Percentiles rank a stretch among this genome's conserved stretches.
phyloP scores from a whole-genome alignment of 2,888 invertebrate species.

The Lepas anatifera region DNA sequence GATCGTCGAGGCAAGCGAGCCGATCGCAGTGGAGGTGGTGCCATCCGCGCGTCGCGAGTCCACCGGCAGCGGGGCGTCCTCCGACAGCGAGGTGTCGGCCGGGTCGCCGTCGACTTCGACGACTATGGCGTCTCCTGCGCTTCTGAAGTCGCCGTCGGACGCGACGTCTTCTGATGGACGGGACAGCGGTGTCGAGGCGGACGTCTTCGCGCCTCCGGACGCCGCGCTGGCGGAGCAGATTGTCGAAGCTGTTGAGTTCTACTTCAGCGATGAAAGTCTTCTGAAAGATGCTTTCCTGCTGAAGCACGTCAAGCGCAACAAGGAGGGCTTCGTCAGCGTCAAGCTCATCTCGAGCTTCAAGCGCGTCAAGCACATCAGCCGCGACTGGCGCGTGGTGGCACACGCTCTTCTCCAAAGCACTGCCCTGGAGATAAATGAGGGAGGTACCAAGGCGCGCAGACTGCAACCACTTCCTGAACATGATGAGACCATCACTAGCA shows the following conservation, averaged over 20 bases:
- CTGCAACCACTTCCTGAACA: conserved; percentile 72
- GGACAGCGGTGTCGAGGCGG: conserved; percentile 25
- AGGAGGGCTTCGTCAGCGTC: conserved; percentile 87
- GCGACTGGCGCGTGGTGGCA: conserved; percentile 88
- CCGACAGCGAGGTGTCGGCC: conserved; percentile 1
- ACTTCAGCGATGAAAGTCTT: conserved; percentile 90
- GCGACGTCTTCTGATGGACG: conserved; percentile 14
- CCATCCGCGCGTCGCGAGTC: background rate
- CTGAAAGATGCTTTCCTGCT: conserved; percentile 88
- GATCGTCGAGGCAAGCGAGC: background rate
- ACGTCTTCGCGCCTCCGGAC: conserved; percentile 24
- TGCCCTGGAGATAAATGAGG: conserved; percentile 76
- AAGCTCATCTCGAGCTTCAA: conserved; percentile 92
- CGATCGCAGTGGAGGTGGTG: background rate
- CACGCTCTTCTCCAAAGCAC: conserved; percentile 61
- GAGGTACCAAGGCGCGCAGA: conserved; percentile 77
- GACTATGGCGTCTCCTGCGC: background rate
- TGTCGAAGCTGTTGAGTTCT: conserved; percentile 60
- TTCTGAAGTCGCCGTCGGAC: background rate
- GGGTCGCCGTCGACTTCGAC: background rate
- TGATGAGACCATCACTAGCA: conserved; percentile 83
- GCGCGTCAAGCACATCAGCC: conserved; percentile 81
- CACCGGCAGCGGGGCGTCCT: background rate
- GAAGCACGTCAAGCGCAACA: conserved; percentile 87
- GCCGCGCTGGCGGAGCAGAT: conserved; percentile 19